Base-by-base conservation (phyloP, 2,113 vertebrate genomes). In the Sinocyclocheilus anophthalmus region DNA sequence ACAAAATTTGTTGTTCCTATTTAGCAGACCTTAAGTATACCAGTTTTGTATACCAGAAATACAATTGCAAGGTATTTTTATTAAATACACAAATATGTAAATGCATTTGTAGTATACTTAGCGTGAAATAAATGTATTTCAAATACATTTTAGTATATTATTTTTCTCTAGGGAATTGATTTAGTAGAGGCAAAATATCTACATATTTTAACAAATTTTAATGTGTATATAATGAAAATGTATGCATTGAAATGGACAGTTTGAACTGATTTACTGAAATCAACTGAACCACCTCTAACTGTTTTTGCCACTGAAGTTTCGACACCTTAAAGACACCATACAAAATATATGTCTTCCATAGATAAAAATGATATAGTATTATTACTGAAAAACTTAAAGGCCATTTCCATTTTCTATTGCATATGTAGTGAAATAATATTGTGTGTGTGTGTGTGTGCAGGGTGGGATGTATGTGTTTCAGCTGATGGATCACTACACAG, bases 401-500 rank as follows among this genome's bases (percentile, higher is more conserved):
- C 24, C 11, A 65, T 33, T 33, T 33, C 30, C 30, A 61, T 39
- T 48, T 48, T 63, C 4, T 12, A 65, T 26, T 65, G 0, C 12
- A 33, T 16, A 30, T 67, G 9, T 37, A 80, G 14, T 80, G 69
- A 26, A 55, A 33, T 77, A 33, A 77, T 53, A 33, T 53, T 50
- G 14, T 30, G 14, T 76, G 14, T 80, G 26, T 76, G 45, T 57
- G 14, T 75, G 14, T 81, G 26, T 81, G 26, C 88, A 95, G 95
- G 94, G 94, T 63, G 94, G 95, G 2, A 94, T 95, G 55, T 95
- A 93, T 72, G 89, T 94, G 80, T 95, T 95, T 88, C 94, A 95
- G 88, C 88, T 95, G 87, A 93, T 95, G 94, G 94, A 95, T 63
- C 93, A 95, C 89, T 94, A 94, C 88, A 94, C 94, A 0, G 93